Evolutionary conservation across 2,113 vertebrate species (phyloP), one percentile per base, ranked within the genome.

Genomic region (Terrapene triunguis): DNA sequence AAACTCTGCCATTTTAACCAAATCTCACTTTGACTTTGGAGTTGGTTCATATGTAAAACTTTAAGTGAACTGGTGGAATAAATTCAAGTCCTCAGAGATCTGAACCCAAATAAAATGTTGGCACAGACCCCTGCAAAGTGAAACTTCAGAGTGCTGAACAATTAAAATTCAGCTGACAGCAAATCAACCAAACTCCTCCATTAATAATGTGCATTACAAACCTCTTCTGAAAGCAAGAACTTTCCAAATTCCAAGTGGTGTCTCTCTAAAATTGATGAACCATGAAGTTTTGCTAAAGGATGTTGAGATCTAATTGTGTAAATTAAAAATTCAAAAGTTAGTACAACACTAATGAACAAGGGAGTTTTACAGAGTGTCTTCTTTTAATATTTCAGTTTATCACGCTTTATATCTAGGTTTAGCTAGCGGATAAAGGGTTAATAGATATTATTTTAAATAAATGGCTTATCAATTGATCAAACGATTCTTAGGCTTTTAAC

Each of bases 231-330:
- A 72, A 99, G 98, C 94, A 99, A 98, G 96, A 99, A 99, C 97
- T 99, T 99, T 96, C 99, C 99, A 55, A 99, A 99, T 93, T 99
- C 99, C 96, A 99, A 97, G 97, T 99, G 99, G 84, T 99, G 99
- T 89, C 99, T 98, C 74, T 99, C 99, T 96, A 99, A 94, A 97
- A 99, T 99, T 21, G 99, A 99, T 74, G 99, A 99, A 86, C 99
- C 99, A 2, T 99, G 99, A n/a, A 99, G 98, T 97, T 99, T 99
- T 90, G 99, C 99, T 91, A 99, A 94, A 86, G 99, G 99, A 93
- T 99, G 98, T 93, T 99, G 99, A 96, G 99, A 99, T 96, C 99
- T 99, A 96, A 82, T 82, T 81, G 32, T 0, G 3, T 24, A 92
- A 88, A 95, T 29, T 8, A 72, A 88, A 84, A 89, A 92, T 65